Evolutionary conservation across 2,888 invertebrate species (phyloP).

Genomic region (Carterocephalus palaemon): DNA sequence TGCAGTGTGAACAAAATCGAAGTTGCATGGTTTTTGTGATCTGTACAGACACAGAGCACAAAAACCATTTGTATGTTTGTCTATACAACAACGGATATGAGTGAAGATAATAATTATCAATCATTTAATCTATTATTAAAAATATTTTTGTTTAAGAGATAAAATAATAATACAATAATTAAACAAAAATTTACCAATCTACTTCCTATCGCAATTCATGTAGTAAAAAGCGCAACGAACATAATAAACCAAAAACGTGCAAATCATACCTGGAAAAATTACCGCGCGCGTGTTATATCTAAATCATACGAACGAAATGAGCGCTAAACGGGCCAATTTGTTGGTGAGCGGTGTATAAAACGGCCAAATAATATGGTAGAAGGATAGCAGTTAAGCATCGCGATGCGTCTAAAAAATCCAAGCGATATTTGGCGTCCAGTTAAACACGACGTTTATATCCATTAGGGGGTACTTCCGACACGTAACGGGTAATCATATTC

Average conservation of each 20-base stretch:
- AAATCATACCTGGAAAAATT: slow-evolving; percentile 4
- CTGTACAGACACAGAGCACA: too few relatives aligned
- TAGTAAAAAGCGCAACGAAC: too few relatives aligned
- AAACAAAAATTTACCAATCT: too few relatives aligned
- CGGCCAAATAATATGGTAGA: slow-evolving; percentile 39
- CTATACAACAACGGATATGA: too few relatives aligned
- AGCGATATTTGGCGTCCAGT: slow-evolving; percentile 53
- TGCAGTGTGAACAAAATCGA: too few relatives aligned
- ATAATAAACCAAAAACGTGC: slow-evolving; percentile 1
- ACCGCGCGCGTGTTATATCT: slow-evolving; percentile 19
- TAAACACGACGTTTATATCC: slow-evolving; percentile 73
- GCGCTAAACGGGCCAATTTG: slow-evolving; percentile 25
- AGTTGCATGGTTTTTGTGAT: too few relatives aligned
- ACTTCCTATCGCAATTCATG: too few relatives aligned
- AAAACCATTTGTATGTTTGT: too few relatives aligned
- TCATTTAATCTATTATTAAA: too few relatives aligned
- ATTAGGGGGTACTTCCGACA: slow-evolving; percentile 72
- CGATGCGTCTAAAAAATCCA: slow-evolving; percentile 38
- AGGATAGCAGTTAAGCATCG: slow-evolving; percentile 48
- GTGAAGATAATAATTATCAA: too few relatives aligned
- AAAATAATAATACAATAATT: too few relatives aligned
- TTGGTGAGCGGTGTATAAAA: slow-evolving; percentile 25
- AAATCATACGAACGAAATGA: slow-evolving; percentile 20
- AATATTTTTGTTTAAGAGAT: too few relatives aligned
- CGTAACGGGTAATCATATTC: slow-evolving; percentile 51